These are phyloP conservation scores for Linurgus olivaceus DNA, from an alignment of 2,797 vertebrate genomes.

Conservation along the genomic window DNA sequence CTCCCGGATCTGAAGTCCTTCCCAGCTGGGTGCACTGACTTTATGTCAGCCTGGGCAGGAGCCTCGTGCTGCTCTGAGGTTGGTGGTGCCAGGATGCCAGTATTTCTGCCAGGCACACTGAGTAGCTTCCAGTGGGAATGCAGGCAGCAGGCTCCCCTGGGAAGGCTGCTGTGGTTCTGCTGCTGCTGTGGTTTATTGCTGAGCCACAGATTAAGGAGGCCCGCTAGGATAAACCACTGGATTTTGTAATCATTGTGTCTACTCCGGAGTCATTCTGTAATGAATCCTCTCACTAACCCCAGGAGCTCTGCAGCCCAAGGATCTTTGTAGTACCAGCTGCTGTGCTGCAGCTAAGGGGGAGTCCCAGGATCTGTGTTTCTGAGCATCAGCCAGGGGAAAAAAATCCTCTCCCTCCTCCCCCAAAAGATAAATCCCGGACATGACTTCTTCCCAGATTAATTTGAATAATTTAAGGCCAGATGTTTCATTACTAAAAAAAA, in stretches of 20 bases:
- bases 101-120: not conserved
- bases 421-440: not conserved
- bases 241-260: not conserved
- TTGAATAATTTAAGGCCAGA: not conserved
- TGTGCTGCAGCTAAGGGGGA: not conserved
- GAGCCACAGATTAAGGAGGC: not conserved
- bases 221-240: not conserved
- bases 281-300: not conserved
- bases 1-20: not conserved
- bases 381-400: not conserved
- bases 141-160: not conserved
- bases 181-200: not conserved
- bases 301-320: not conserved
- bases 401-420: not conserved
- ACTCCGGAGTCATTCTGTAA: not conserved
- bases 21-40: not conserved
- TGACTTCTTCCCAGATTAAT: not conserved
- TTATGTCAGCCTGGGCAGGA: not conserved
- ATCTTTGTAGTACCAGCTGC: not conserved
- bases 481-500: not conserved
- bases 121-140: not conserved
- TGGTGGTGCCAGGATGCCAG: not conserved
- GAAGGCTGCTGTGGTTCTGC: not conserved
- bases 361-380: not conserved
- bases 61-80: not conserved